Evolutionary conservation across 2,113 vertebrate species (phyloP).

Genomic region (Tonatia bakeri): DNA sequence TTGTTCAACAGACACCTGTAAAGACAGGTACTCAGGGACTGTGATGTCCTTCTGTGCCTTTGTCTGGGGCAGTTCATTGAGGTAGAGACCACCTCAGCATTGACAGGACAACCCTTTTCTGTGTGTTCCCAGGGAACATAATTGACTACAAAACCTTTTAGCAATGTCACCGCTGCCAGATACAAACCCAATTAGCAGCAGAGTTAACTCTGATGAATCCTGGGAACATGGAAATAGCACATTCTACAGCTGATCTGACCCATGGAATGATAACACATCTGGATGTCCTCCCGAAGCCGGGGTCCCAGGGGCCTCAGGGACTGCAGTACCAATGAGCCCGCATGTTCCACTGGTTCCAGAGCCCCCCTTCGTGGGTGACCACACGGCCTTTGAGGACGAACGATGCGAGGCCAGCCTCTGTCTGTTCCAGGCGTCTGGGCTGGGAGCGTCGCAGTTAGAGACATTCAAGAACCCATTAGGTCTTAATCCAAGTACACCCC

Average conservation of each 20-base stretch:
- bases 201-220: constrained; percentile 17
- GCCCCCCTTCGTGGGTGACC: background rate
- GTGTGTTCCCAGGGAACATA: constrained; percentile 21
- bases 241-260: background rate
- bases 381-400: background rate
- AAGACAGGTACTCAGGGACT: background rate
- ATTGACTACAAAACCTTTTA: constrained; percentile 31
- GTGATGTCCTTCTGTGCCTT: constrained; percentile 41
- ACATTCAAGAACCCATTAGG: background rate
- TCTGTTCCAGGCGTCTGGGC: background rate
- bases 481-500: background rate
- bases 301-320: background rate
- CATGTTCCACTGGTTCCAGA: background rate
- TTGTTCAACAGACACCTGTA: constrained; percentile 49
- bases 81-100: background rate
- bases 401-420: background rate
- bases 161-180: constrained; percentile 20
- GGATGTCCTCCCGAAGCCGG: constrained; percentile 30
- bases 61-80: constrained; percentile 60
- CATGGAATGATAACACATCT: background rate
- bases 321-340: background rate
- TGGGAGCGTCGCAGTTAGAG: background rate
- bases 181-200: constrained; percentile 56
- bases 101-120: constrained; percentile 26
- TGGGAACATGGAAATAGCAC: constrained; percentile 3